Evolutionary conservation across 2,797 vertebrate genomes (phyloP).

Genomic region (Paratrypauchen microcephalus): DNA sequence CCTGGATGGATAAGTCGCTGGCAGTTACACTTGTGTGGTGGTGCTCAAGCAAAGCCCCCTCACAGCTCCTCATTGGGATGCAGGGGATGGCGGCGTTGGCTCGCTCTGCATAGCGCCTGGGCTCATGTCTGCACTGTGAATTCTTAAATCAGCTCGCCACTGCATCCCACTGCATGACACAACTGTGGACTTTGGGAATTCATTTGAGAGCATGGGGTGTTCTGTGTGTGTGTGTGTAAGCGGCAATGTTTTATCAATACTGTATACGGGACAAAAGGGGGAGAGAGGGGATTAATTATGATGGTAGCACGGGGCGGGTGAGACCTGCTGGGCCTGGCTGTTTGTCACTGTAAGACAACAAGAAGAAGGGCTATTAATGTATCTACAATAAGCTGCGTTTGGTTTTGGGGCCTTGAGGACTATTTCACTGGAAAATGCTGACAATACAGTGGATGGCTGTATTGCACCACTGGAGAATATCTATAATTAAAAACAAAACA

Average conservation of each 20-base stretch:
- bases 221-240: constrained; percentile 14
- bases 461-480: constrained; percentile 7
- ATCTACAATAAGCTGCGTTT: constrained; percentile 10
- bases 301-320: constrained; percentile 13
- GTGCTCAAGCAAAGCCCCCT: constrained; percentile 32
- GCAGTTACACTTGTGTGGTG: constrained; percentile 36
- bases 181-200: constrained; percentile 40
- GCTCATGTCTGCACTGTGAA: constrained; percentile 51
- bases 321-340: constrained; percentile 16
- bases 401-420: constrained; percentile 24
- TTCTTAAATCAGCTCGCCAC: constrained; percentile 66
- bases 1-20: constrained; percentile 28
- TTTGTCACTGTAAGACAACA: constrained; percentile 4
- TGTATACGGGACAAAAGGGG: constrained; percentile 11
- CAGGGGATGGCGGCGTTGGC: constrained; percentile 47
- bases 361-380: constrained; percentile 8
- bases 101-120: constrained; percentile 53
- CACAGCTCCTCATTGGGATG: constrained; percentile 66
- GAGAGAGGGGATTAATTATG: constrained; percentile 28
- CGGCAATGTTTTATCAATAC: constrained; percentile 35
- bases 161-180: constrained; percentile 47
- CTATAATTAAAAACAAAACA: constrained; percentile 52
- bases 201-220: constrained; percentile 38
- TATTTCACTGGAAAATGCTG: constrained; percentile 41
- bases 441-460: constrained; percentile 23